Base-by-base conservation (phyloP, 2,888 invertebrate genomes). In the Tillus elongatus region DNA sequence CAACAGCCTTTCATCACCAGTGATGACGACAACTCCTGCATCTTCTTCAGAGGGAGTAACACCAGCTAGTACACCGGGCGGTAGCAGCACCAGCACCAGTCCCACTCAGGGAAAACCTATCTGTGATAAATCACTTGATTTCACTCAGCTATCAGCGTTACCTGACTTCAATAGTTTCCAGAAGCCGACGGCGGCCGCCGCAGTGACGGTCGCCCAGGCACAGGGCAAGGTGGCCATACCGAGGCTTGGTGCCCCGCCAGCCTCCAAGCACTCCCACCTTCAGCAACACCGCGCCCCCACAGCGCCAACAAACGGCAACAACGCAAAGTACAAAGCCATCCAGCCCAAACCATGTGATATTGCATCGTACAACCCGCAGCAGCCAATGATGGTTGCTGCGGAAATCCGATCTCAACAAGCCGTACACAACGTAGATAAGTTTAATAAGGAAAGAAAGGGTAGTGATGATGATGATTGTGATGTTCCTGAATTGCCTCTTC, bases 261-360 rank as follows among this genome's bases (percentile, higher is more conserved):
- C 35, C 35, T 19, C 33, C 43, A 36, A 36, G 41, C 30, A 41
- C 36, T 16, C 16, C n/a, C n/a, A n/a, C n/a, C n/a, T n/a, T n/a
- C n/a, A n/a, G n/a, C n/a, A n/a, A n/a, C n/a, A n/a, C n/a, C n/a
- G n/a, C n/a, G n/a, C n/a, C n/a, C n/a, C n/a, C 24, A 9, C 8
- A 10, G 9, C 19, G 15, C 6, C 30, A 33, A 27, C 39, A 41
- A 33, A 37, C 32, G 37, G 43, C 35, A 51, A 53, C 46, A 46
- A 42, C 35, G 54, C 56, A 45, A 69, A 70, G 61, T 71, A 70
- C 64, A 71, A 71, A 66, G 60, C 63, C 45, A 70, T 70, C 52
- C 70, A 71, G 54, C 70, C 69, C 44, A 70, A 69, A 58, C 61
- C 61, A 34, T 64, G 63, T 61, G 63, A 64, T 63, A 64, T 56